Conservation (phyloP, 2,888 invertebrate genomes). For the Caenorhabditis sulstoni region DNA sequence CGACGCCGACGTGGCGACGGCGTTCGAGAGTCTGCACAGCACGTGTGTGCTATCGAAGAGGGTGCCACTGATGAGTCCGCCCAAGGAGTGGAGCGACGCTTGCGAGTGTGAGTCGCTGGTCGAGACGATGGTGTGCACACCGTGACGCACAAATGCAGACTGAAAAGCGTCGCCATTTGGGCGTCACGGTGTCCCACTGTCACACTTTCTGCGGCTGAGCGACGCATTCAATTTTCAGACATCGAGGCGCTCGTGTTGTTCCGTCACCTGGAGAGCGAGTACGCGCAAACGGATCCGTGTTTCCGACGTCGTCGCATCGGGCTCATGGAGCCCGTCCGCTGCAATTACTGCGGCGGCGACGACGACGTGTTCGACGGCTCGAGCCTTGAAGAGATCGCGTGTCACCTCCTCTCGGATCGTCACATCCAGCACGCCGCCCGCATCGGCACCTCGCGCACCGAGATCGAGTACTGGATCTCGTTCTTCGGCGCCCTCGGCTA, state of each 20-base stretch:
- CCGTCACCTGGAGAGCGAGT: constrained; percentile 2
- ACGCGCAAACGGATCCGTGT: not conserved
- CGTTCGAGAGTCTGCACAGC: constrained; percentile 27
- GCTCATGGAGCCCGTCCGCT: not conserved
- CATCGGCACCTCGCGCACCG: not conserved
- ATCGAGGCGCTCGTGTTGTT: constrained; percentile 8
- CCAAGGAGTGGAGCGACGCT: not conserved
- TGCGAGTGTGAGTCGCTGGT: constrained; percentile 18
- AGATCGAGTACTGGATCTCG: constrained; percentile 25
- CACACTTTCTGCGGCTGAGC: not conserved
- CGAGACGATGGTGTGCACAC: too few species aligned
- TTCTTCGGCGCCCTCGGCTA: not conserved
- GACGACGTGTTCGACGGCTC: constrained; percentile 17
- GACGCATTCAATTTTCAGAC: constrained; percentile 19
- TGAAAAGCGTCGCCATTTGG: too few species aligned
- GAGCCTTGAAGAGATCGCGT: not conserved
- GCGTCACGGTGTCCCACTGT: too few species aligned
- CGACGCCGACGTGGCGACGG: constrained; percentile 9
- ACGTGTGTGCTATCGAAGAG: constrained; percentile 10
- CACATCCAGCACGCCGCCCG: constrained; percentile 8
- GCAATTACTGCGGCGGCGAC: constrained; percentile 13
- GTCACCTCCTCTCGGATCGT: constrained; percentile 11
- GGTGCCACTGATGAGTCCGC: constrained; percentile 9
- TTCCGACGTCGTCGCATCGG: constrained; percentile 17
- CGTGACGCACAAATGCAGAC: too few species aligned